Base-by-base conservation (phyloP, 2,797 vertebrate genomes). In the Enteromius trimaculatus region DNA sequence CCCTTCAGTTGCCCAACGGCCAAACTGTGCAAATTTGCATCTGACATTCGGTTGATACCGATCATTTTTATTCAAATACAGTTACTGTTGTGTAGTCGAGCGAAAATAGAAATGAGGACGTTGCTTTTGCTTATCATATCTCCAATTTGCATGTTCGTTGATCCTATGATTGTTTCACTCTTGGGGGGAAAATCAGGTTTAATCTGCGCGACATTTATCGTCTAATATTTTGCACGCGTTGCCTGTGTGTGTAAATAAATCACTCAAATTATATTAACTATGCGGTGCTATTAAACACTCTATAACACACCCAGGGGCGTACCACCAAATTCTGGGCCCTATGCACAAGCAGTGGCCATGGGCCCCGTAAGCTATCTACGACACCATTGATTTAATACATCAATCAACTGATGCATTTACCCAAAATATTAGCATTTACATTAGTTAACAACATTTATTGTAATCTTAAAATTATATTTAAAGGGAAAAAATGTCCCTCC, bases 21-120 rank as follows among this genome's bases (percentile, higher is more conserved):
- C 21, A 72, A 55, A 7, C 9, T 17, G 80, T 23, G 31, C 9
- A 75, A 13, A 82, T 68, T 82, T 82, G 80, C 72, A 82, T 82
- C 47, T 31, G 31, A 44, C 23, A 65, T 65, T 34, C 64, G 19
- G 31, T 11, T 53, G 64, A 26, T 68, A 39, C 3, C 58, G 2
- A 49, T 64, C 9, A 29, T 14, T 44, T 51, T 29, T 76, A 77
- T 68, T 77, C 44, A 79, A 79, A 84, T 74, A 42, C 21, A 21
- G 53, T 37, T 37, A 16, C 8, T 31, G 49, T 60, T 55, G 14
- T 29, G 26, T 9, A 34, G 42, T 21, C 34, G 51, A 69, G 39
- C 9, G 26, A 69, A 71, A 60, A 69, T 9, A 83, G 49, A 68
- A 70, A 49, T 39, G 21, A 44, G 49, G 6, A 60, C 7, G 53